Evolutionary conservation across 2,888 invertebrate genomes (phyloP).

Genomic region (Ypsolopha scabrella): DNA sequence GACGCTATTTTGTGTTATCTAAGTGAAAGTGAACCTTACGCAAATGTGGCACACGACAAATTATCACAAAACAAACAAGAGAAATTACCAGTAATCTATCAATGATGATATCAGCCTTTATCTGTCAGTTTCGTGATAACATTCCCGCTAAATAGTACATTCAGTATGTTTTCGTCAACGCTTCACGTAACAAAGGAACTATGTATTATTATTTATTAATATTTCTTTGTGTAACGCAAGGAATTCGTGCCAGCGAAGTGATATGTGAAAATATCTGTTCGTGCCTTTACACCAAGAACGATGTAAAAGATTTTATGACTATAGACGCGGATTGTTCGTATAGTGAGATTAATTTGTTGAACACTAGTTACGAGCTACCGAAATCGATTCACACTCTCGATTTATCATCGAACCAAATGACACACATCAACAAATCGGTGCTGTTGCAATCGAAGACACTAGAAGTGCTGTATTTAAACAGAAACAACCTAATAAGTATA

Average conservation of each 20-base stretch:
- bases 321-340: conserved; percentile 38
- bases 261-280: conserved; percentile 11
- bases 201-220: background rate
- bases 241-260: conserved; percentile 18
- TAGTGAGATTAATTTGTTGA: conserved; percentile 17
- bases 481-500: conserved; percentile 38
- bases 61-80: background rate
- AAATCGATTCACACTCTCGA: conserved; percentile 31
- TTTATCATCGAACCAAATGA: conserved; percentile 43
- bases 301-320: background rate
- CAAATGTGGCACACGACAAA: background rate
- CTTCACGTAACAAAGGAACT: background rate
- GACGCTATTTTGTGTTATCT: too few relatives aligned
- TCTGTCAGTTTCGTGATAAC: background rate
- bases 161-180: background rate
- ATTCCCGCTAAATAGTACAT: background rate
- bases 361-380: conserved; percentile 29
- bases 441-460: conserved; percentile 33
- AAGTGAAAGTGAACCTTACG: background rate
- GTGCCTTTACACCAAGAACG: conserved; percentile 22
- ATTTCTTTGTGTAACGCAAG: conserved; percentile 19
- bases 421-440: conserved; percentile 20
- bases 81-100: background rate
- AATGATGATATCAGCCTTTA: conserved; percentile 3
- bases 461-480: conserved; percentile 30